Conservation (phyloP, 2,113 vertebrate species). For the Electrona antarctica region DNA sequence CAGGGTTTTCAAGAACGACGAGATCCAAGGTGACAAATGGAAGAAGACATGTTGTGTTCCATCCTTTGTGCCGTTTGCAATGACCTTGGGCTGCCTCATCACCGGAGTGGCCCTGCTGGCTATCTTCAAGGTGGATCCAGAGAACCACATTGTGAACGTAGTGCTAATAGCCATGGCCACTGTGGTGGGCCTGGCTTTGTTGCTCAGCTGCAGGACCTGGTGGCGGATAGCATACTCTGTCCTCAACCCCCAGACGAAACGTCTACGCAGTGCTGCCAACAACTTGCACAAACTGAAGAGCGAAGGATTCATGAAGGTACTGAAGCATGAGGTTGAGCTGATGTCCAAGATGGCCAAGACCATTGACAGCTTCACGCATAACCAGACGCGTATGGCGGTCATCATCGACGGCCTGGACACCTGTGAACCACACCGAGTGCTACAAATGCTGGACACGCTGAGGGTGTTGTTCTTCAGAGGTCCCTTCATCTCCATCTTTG, state of each 20-base stretch:
- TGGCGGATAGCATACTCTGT: slow-evolving; percentile 96
- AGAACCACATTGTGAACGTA: slow-evolving; percentile 90
- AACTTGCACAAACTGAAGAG: slow-evolving; percentile 93
- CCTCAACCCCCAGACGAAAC: slow-evolving; percentile 92
- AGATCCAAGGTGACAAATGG: slow-evolving; percentile 96
- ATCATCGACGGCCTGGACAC: slow-evolving; percentile 97
- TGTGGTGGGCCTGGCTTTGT: slow-evolving; percentile 88
- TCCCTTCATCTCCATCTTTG: slow-evolving; percentile 97
- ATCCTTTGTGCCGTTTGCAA: slow-evolving; percentile 92
- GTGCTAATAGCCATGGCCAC: slow-evolving; percentile 89
- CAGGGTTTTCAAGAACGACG: slow-evolving; percentile 95
- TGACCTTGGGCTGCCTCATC: slow-evolving; percentile 88
- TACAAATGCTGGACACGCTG: slow-evolving; percentile 98
- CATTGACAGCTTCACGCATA: slow-evolving; percentile 97
- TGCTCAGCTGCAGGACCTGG: slow-evolving; percentile 95
- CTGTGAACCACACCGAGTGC: slow-evolving; percentile 96
- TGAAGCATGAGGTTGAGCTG: slow-evolving; percentile 96
- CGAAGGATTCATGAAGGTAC: slow-evolving; percentile 98
- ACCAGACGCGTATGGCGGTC: slow-evolving; percentile 95
- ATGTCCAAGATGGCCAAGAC: slow-evolving; percentile 99
- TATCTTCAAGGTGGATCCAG: slow-evolving; percentile 87
- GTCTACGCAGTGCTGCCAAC: slow-evolving; percentile 91
- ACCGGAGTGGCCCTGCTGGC: slow-evolving; percentile 89
- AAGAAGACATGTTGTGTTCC: slow-evolving; percentile 98
- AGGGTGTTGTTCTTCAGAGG: slow-evolving; percentile 96